phyloP scores from a whole-genome alignment of 2,888 invertebrate species.

The Zaprionus bogoriensis region DNA sequence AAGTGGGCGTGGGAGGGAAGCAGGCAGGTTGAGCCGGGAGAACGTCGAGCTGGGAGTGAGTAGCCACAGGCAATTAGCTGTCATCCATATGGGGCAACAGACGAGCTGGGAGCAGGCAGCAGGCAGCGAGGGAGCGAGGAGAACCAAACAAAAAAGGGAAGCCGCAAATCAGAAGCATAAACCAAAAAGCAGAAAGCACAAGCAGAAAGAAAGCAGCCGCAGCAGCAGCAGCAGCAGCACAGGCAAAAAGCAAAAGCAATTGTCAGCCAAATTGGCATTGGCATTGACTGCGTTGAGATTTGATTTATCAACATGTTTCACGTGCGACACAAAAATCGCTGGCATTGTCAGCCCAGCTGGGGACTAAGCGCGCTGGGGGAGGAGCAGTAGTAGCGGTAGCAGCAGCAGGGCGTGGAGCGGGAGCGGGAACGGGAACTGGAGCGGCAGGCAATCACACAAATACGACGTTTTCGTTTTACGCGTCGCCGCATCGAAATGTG shows the following conservation, averaged over 20 bases:
- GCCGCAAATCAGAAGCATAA: conserved; percentile 55
- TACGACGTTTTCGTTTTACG: conserved; percentile 73
- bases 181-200: conserved; percentile 16
- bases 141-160: conserved; percentile 19
- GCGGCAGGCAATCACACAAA: conserved; percentile 58
- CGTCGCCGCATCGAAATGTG: conserved; percentile 75
- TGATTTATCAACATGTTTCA: conserved; percentile 76
- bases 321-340: conserved; percentile 59
- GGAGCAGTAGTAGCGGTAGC: neutral
- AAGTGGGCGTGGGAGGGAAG: conserved; percentile 13
- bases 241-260: conserved; percentile 59
- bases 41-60: neutral
- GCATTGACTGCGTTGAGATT: conserved; percentile 75
- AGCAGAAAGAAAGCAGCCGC: no score
- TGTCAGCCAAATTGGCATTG: conserved; percentile 76
- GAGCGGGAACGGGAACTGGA: neutral
- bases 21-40: neutral
- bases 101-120: no score
- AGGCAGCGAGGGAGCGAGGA: neutral
- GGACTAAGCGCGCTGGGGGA: conserved; percentile 26
- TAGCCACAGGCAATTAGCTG: conserved; percentile 58
- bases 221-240: neutral
- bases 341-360: conserved; percentile 67
- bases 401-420: neutral
- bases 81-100: conserved; percentile 38